Conservation (phyloP, 1,140 invertebrate genomes). For the Platyscapa corneri region DNA sequence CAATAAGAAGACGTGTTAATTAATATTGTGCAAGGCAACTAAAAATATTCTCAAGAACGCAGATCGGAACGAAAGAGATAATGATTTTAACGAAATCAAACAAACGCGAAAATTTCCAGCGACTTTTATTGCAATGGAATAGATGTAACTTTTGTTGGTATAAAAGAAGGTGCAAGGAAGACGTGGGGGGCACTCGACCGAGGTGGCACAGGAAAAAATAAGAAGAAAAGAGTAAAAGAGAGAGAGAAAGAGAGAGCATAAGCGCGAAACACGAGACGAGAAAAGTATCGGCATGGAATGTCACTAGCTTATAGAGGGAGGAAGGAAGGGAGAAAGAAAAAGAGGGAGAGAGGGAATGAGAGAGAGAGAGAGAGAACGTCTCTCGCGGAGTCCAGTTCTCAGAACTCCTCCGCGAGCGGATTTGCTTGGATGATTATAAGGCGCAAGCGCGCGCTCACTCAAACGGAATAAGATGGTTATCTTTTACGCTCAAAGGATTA, state of each 20-base stretch:
- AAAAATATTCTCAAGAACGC: not conserved
- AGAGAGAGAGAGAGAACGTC: constrained; percentile 60
- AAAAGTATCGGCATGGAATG: constrained; percentile 70
- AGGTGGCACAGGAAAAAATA: constrained; percentile 40
- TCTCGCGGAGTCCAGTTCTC: constrained; percentile 66
- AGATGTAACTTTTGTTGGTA: constrained; percentile 38
- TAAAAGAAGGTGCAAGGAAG: constrained; percentile 30
- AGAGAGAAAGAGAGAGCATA: constrained; percentile 41
- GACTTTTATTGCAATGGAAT: constrained; percentile 16
- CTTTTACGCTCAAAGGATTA: constrained; percentile 68
- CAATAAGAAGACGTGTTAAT: not conserved
- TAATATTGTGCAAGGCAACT: not conserved
- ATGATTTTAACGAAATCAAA: not conserved
- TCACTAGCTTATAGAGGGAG: constrained; percentile 62
- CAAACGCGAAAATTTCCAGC: not conserved
- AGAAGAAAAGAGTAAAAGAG: constrained; percentile 19
- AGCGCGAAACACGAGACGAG: constrained; percentile 65
- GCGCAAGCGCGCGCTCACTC: constrained; percentile 58
- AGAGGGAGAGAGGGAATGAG: constrained; percentile 42
- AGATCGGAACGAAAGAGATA: not conserved
- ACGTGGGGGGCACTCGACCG: constrained; percentile 16
- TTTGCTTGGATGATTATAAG: constrained; percentile 70
- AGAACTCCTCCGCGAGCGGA: constrained; percentile 66
- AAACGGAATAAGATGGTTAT: constrained; percentile 68
- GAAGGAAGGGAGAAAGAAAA: not conserved